A percentile compares a stretch with the other conserved stretches of the same genome.
phyloP scores from a whole-genome alignment of 2,113 vertebrate genomes.

The Periophthalmodon schlosseri region DNA sequence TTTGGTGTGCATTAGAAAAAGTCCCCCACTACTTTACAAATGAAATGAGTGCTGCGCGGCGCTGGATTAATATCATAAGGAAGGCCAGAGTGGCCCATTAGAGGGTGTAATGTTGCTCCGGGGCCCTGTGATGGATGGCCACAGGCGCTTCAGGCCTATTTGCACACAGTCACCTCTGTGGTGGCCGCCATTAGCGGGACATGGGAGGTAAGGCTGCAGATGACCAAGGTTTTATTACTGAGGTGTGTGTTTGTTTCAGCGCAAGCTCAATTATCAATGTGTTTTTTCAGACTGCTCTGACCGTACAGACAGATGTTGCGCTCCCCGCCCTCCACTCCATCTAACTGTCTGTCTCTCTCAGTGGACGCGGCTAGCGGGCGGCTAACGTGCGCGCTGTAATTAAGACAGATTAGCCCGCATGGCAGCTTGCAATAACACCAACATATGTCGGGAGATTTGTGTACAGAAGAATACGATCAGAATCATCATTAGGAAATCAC shows the following conservation, averaged over 20 bases:
- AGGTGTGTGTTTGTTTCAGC: slow-evolving; percentile 44
- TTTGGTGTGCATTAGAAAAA: slow-evolving; percentile 18
- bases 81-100: slow-evolving; percentile 93
- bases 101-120: slow-evolving; percentile 92
- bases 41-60: slow-evolving; percentile 92
- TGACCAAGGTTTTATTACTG: slow-evolving; percentile 64
- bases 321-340: slow-evolving; percentile 68
- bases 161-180: slow-evolving; percentile 95
- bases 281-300: slow-evolving; percentile 13
- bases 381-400: slow-evolving; percentile 66
- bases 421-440: slow-evolving; percentile 67
- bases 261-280: slow-evolving; percentile 28
- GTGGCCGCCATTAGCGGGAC: slow-evolving; percentile 92
- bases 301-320: slow-evolving; percentile 70
- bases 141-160: slow-evolving; percentile 88
- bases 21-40: slow-evolving; percentile 88
- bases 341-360: slow-evolving; percentile 67
- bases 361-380: slow-evolving; percentile 56
- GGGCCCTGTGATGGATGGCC: slow-evolving; percentile 94
- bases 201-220: slow-evolving; percentile 84
- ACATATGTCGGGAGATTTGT: slow-evolving; percentile 67
- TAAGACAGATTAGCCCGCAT: slow-evolving; percentile 74
- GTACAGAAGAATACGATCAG: slow-evolving; percentile 63
- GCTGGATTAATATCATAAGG: slow-evolving; percentile 98
- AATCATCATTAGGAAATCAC: slow-evolving; percentile 69